Conservation (phyloP, 2,113 vertebrate species). For the Tinamus guttatus region DNA sequence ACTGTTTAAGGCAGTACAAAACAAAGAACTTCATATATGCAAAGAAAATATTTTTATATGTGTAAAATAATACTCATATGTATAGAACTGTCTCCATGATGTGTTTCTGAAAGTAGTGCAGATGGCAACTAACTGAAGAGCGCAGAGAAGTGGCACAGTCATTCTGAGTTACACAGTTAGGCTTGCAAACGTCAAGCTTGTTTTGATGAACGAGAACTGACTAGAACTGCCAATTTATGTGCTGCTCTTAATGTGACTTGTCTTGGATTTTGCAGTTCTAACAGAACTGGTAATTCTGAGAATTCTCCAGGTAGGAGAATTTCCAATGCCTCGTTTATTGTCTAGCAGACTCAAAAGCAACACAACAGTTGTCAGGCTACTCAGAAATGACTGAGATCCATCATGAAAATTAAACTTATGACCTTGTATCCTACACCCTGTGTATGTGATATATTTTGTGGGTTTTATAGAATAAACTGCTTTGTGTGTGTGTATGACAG, state of each 20-base stretch:
- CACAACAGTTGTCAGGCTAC: not conserved
- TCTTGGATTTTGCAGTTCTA: not conserved
- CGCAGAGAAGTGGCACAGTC: not conserved
- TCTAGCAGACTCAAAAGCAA: not conserved
- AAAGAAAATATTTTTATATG: not conserved
- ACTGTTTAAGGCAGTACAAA: not conserved
- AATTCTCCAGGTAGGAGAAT: no score
- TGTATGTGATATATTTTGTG: not conserved
- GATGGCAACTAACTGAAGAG: not conserved
- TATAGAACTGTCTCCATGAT: not conserved
- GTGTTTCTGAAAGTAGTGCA: not conserved
- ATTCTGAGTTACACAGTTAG: not conserved
- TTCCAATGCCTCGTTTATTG: not conserved
- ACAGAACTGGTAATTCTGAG: not conserved
- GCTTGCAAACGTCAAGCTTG: not conserved
- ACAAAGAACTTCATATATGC: not conserved
- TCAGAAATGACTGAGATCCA: not conserved
- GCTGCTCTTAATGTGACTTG: not conserved
- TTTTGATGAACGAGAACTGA: not conserved
- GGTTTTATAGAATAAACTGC: not conserved
- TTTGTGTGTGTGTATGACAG: rapidly evolving
- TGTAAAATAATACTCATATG: not conserved
- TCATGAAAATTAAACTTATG: not conserved
- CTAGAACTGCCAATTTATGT: not conserved
- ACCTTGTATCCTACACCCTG: not conserved